Conservation (phyloP, 2,797 vertebrate genomes). For the Hemitrygon akajei region DNA sequence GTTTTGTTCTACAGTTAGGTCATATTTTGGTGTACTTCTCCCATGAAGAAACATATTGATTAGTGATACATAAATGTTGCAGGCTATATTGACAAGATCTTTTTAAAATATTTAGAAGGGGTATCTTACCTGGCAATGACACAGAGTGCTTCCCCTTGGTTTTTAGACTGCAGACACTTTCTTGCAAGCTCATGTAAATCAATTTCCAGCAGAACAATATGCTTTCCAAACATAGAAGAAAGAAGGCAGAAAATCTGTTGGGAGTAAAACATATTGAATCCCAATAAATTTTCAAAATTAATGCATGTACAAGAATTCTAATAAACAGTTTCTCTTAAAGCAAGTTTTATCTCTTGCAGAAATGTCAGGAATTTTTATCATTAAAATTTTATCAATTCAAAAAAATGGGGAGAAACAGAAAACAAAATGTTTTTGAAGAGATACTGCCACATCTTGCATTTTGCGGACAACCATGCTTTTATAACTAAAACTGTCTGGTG, state of each 20-base stretch:
- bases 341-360: not conserved
- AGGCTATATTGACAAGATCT: not conserved
- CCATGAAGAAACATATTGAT: not conserved
- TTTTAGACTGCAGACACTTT: conserved; percentile 43
- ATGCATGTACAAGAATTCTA: not conserved
- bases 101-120: not conserved
- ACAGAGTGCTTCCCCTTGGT: conserved; percentile 47
- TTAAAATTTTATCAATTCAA: not conserved
- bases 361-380: not conserved
- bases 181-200: conserved; percentile 39
- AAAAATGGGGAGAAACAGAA: not conserved
- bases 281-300: not conserved
- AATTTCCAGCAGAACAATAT: conserved; percentile 62
- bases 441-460: not conserved
- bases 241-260: conserved; percentile 67
- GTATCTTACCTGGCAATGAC: conserved; percentile 70
- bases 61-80: not conserved
- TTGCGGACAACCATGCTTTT: not conserved
- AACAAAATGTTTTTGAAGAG: no score
- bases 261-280: conserved; percentile 36
- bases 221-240: conserved; percentile 65
- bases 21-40: not conserved
- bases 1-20: not conserved
- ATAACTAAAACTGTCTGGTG: not conserved
- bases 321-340: not conserved